phyloP scores from a whole-genome alignment of 2,888 invertebrate genomes.

The Idaea dimidiata region DNA sequence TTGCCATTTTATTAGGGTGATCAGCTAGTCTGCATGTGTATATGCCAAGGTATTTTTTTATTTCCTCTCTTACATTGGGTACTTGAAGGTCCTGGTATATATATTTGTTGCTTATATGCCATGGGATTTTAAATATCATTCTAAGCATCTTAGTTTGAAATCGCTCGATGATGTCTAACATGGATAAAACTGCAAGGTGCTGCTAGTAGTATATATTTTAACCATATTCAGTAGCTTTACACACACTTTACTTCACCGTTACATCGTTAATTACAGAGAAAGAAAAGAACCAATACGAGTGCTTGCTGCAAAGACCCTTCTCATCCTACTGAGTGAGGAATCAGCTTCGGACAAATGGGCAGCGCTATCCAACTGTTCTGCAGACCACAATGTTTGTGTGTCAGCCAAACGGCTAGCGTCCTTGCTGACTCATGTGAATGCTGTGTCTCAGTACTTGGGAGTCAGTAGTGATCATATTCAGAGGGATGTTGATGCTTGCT shows the following conservation, averaged over 20 bases:
- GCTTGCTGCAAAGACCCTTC: slow-evolving; percentile 84
- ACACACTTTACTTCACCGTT: neutral
- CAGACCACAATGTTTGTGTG: slow-evolving; percentile 88
- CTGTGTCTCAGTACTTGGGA: slow-evolving; percentile 81
- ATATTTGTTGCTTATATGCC: too few relatives aligned
- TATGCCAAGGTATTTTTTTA: too few relatives aligned
- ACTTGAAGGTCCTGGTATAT: too few relatives aligned
- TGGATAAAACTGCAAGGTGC: too few relatives aligned
- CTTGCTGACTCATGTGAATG: slow-evolving; percentile 83
- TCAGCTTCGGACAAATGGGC: slow-evolving; percentile 82
- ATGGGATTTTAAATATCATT: too few relatives aligned
- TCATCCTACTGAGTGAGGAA: slow-evolving; percentile 84
- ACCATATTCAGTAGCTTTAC: neutral
- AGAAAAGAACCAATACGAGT: slow-evolving; percentile 83
- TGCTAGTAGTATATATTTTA: too few relatives aligned
- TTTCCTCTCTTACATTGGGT: too few relatives aligned
- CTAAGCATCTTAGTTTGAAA: too few relatives aligned
- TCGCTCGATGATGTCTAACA: too few relatives aligned
- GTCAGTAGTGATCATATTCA: slow-evolving; percentile 82
- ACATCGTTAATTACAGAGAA: slow-evolving; percentile 61
- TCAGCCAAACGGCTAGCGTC: slow-evolving; percentile 82
- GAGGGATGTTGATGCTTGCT: slow-evolving; percentile 86
- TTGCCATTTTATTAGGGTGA: too few relatives aligned
- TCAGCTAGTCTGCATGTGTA: too few relatives aligned
- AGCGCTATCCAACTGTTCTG: slow-evolving; percentile 85